A percentile compares a stretch with the other conserved stretches of the same genome.
These are phyloP conservation scores for Menidia menidia DNA, from an alignment of 2,797 vertebrate genomes.

Conservation along the genomic window DNA sequence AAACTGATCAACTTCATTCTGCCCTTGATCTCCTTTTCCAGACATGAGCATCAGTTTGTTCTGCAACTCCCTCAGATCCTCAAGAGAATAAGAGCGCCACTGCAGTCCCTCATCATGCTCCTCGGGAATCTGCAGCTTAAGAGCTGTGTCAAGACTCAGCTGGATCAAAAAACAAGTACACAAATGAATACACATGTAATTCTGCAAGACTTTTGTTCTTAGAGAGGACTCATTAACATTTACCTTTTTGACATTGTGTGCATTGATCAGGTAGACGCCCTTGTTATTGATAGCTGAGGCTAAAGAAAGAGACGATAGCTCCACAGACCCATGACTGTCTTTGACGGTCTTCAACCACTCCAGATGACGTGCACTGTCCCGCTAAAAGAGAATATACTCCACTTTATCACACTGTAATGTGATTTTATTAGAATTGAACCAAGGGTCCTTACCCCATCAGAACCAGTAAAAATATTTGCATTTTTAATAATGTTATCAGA, in stretches of 20 bases:
- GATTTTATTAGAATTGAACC: accelerated
- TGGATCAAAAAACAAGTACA: conserved; percentile 58
- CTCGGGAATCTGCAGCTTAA: conserved; percentile 85
- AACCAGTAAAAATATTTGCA: too few species aligned
- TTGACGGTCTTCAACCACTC: conserved; percentile 96
- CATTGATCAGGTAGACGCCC: conserved; percentile 88
- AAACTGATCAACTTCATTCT: conserved; percentile 90
- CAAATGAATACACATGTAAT: not conserved
- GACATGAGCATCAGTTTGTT: conserved; percentile 99
- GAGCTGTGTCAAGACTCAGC: conserved; percentile 86
- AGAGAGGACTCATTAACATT: not conserved
- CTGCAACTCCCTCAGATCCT: conserved; percentile 91
- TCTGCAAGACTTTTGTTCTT: not conserved
- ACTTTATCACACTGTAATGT: not conserved
- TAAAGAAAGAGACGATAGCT: conserved; percentile 92
- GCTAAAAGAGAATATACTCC: conserved; percentile 73
- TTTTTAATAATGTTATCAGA: too few species aligned
- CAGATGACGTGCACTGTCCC: conserved; percentile 90
- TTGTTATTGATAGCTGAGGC: conserved; percentile 91
- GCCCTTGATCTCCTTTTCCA: conserved; percentile 90
- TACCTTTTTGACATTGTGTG: conserved; percentile 78
- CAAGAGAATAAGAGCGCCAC: conserved; percentile 83
- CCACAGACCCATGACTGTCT: conserved; percentile 96
- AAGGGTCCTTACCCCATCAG: accelerated
- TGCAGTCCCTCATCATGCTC: conserved; percentile 66